phyloP scores from a whole-genome alignment of 2,113 vertebrate genomes.

The Numenius arquata region DNA sequence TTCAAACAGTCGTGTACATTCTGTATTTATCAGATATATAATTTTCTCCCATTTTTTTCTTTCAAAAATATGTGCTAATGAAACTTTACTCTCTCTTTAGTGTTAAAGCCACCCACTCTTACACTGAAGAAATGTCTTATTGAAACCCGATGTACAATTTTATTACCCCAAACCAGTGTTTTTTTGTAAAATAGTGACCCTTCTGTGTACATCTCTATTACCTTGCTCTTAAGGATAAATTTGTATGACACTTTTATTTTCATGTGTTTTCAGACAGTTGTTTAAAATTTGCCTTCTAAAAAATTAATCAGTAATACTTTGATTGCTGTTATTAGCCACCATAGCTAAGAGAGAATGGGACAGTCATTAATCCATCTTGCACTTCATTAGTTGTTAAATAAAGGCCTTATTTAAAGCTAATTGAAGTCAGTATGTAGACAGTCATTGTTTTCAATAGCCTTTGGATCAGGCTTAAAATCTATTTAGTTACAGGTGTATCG shows the following conservation, averaged over 20 bases:
- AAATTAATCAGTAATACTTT: not conserved
- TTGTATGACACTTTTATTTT: not conserved
- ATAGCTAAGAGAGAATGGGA: not conserved
- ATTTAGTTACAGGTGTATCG: not conserved
- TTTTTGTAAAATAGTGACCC: not conserved
- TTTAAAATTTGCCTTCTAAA: not conserved
- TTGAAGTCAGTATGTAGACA: not conserved
- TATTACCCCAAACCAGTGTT: rapidly evolving
- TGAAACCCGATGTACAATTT: not conserved
- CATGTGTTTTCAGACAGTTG: not conserved
- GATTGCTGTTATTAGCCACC: not conserved
- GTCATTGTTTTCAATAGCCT: not conserved
- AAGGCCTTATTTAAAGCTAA: not conserved
- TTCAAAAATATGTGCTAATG: not conserved
- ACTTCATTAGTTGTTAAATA: not conserved
- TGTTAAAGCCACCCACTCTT: not conserved
- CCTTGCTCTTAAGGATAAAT: not conserved
- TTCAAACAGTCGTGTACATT: not conserved
- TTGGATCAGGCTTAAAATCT: not conserved
- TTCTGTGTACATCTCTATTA: not conserved
- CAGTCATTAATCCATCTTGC: not conserved
- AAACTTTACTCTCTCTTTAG: not conserved
- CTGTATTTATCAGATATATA: not conserved
- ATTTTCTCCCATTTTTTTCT: not conserved
- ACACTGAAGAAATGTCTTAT: not conserved